Base-by-base conservation (phyloP, 2,888 invertebrate species). In the Tromatobia lineatoria region DNA sequence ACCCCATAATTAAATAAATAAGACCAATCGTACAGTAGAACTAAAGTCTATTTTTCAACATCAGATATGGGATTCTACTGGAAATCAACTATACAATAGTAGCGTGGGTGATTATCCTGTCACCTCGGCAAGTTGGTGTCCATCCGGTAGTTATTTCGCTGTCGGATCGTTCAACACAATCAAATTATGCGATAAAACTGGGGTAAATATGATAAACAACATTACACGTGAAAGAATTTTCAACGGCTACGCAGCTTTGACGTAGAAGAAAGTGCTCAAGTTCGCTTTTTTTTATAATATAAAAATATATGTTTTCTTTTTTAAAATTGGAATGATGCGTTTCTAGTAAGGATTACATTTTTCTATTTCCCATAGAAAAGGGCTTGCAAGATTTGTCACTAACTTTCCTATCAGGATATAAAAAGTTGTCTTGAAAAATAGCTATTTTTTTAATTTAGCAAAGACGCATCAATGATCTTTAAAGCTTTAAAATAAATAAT, bases 131-230 rank as follows among this genome's bases (percentile, higher is more conserved):
- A 96, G 97, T 70, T 99, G 99, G 98, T 97, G 98, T 64, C 98
- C 98, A 0, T 97, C 97, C 88, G 99, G 99, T 3, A 97, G 98
- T 90, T 95, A 98, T 85, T 98, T 99, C 92, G 97, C 98, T 57
- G 96, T 99, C 64, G 99, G 99, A 18, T 98, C 98, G 11, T 99
- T 97, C 92, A 99, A 99, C 93, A 97, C 98, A 13, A 95, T 99
- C 13, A 95, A 98, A 79, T 95, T 99, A 0, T 99, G 99, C 93
- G 99, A 99, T 94, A 97, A 97, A 93, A 97, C 97, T 81, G 99
- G 99, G 88, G 99, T 99, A 94, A 94, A 95, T 94, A 82, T 18
- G 25, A 3, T 1, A 50, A 57, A 80, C 2, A 52, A 47, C 50
- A 67, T 70, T 4, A 52, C 2, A 13, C 13, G 47, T n/a, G 18